These are phyloP conservation scores for Yasuhikotakia modesta DNA, from an alignment of 2,797 vertebrate species.

Conservation along the genomic window DNA sequence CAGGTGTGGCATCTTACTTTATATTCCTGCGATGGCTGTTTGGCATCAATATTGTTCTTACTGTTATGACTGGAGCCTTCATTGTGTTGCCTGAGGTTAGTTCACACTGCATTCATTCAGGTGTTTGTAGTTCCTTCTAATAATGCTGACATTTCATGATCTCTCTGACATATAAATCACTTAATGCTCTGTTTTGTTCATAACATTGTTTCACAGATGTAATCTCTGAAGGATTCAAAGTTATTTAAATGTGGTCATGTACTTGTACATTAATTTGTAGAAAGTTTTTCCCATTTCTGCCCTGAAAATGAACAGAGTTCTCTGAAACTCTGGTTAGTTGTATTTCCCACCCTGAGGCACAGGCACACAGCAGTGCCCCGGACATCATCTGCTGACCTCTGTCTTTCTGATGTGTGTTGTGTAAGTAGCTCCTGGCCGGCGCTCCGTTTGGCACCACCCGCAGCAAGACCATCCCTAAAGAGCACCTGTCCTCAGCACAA, in stretches of 20 bases:
- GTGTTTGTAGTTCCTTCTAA: background rate
- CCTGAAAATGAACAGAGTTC: conserved; percentile 29
- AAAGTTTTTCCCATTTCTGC: conserved; percentile 4
- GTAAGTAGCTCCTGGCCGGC: conserved; percentile 87
- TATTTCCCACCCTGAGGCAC: conserved; percentile 59
- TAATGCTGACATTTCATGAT: background rate
- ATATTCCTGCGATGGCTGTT: conserved; percentile 98
- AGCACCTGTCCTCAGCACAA: conserved; percentile 86
- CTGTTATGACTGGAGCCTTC: conserved; percentile 94
- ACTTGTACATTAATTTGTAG: background rate
- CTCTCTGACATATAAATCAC: background rate
- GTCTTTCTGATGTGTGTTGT: conserved; percentile 19
- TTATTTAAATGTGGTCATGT: background rate
- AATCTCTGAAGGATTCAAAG: background rate
- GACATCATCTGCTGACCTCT: conserved; percentile 50
- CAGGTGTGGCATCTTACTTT: conserved; percentile 96
- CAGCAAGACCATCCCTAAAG: conserved; percentile 91
- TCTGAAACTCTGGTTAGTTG: conserved; percentile 60
- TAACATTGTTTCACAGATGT: background rate
- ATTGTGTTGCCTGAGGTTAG: conserved; percentile 96
- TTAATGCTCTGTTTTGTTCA: background rate
- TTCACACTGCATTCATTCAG: background rate
- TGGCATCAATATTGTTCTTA: conserved; percentile 95
- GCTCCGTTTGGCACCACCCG: conserved; percentile 88
- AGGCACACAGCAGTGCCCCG: conserved; percentile 67